Evolutionary conservation across 2,113 vertebrate species (phyloP).

Genomic region (Talpa occidentalis): DNA sequence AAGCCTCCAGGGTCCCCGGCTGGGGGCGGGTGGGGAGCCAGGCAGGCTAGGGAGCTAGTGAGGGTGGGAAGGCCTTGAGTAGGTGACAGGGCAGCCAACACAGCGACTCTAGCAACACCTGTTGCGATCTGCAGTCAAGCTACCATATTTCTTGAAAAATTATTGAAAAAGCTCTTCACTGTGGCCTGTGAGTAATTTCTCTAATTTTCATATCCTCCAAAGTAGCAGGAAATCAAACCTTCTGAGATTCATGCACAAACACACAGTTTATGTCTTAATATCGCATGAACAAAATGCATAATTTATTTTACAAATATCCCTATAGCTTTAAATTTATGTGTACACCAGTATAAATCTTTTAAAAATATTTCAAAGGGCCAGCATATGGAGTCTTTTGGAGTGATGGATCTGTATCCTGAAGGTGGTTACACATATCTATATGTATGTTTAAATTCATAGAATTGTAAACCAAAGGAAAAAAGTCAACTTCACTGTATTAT

Average conservation of each 20-base stretch:
- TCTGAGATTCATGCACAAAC: neutral
- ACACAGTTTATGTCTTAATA: conserved; percentile 5
- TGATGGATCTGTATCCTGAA: conserved; percentile 1
- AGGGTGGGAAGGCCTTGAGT: neutral
- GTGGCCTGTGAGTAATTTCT: neutral
- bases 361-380: neutral
- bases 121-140: neutral
- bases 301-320: conserved; percentile 41
- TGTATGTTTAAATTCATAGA: conserved; percentile 19
- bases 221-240: neutral
- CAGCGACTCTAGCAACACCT: neutral
- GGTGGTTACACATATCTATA: neutral
- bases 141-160: neutral
- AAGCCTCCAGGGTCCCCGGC: rapidly evolving
- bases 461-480: neutral
- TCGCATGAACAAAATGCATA: conserved; percentile 4
- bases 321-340: neutral
- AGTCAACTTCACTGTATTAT: neutral
- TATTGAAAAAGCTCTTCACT: neutral
- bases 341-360: conserved; percentile 17
- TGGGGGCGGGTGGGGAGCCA: neutral
- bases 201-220: neutral
- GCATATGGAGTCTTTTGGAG: neutral
- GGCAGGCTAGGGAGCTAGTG: neutral
- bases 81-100: neutral